Conservation (phyloP, 2,797 vertebrate genomes). For the Periophthalmus magnuspinnatus region DNA sequence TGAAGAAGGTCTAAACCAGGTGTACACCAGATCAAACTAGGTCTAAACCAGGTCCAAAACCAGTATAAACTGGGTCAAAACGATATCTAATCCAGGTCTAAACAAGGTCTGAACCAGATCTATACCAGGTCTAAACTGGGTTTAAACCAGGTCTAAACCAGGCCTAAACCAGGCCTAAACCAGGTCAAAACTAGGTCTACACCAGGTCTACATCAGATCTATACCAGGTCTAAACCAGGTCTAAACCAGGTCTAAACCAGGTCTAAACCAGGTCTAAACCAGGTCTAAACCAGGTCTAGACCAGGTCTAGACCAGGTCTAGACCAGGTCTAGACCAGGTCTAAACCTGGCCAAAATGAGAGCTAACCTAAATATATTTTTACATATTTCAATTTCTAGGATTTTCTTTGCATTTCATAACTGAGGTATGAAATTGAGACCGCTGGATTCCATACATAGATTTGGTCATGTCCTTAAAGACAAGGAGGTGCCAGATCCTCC, state of each 20-base stretch:
- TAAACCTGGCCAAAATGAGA: neutral
- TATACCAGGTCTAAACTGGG: slow-evolving; percentile 43
- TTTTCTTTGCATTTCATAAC: neutral
- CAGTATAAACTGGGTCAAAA: neutral
- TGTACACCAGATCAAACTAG: neutral
- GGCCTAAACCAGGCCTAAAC: slow-evolving; percentile 72
- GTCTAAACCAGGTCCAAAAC: neutral
- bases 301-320: neutral
- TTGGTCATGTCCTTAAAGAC: too few species aligned
- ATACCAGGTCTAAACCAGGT: neutral
- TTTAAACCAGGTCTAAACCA: slow-evolving; percentile 92
- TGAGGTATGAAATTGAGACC: neutral
- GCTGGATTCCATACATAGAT: neutral
- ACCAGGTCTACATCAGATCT: neutral
- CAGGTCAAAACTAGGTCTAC: neutral
- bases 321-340: too few species aligned
- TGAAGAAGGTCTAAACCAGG: slow-evolving; percentile 85
- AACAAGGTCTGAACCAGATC: neutral
- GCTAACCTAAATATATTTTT: neutral
- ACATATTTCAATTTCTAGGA: neutral
- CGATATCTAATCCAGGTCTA: neutral
- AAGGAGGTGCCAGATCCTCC: too few species aligned
- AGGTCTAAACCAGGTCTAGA: neutral
- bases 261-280: too few species aligned
- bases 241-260: too few species aligned